Conservation (phyloP, 1,140 invertebrate genomes). For the Drosophila virilis region DNA sequence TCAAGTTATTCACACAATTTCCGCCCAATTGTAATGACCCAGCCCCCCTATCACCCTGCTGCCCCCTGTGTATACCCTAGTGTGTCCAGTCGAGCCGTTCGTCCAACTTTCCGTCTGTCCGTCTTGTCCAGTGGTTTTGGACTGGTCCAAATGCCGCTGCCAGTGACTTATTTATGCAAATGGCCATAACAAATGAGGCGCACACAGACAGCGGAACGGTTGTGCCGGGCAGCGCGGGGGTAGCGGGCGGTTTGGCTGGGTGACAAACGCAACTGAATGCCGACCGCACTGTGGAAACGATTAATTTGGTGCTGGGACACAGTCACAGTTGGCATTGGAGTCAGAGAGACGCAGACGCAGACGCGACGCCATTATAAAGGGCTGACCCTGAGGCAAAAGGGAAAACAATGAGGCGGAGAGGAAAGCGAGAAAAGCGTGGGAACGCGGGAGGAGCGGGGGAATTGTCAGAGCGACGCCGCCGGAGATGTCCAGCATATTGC, state of each 20-base stretch:
- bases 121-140: slow-evolving; percentile 12
- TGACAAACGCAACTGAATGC: slow-evolving; percentile 22
- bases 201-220: slow-evolving; percentile 39
- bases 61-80: neutral
- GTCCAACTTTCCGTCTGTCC: neutral
- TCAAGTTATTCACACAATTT: slow-evolving; percentile 80
- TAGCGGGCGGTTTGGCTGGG: no score
- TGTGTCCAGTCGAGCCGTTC: neutral
- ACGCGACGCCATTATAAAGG: slow-evolving; percentile 47
- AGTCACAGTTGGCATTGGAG: slow-evolving; percentile 1
- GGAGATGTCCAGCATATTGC: slow-evolving; percentile 61
- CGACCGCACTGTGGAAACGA: slow-evolving; percentile 76
- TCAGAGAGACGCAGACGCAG: slow-evolving; percentile 2
- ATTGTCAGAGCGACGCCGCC: neutral
- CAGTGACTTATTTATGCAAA: slow-evolving; percentile 82
- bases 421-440: neutral
- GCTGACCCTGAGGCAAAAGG: slow-evolving; percentile 18
- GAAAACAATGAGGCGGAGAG: neutral
- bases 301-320: slow-evolving; percentile 66
- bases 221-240: neutral
- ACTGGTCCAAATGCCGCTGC: slow-evolving; percentile 62
- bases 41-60: neutral
- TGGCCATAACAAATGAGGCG: slow-evolving; percentile 80
- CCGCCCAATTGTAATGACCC: slow-evolving; percentile 13
- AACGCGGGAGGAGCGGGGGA: neutral